phyloP scores from a whole-genome alignment of 2,797 vertebrate genomes.

The Acipenser oxyrinchus region DNA sequence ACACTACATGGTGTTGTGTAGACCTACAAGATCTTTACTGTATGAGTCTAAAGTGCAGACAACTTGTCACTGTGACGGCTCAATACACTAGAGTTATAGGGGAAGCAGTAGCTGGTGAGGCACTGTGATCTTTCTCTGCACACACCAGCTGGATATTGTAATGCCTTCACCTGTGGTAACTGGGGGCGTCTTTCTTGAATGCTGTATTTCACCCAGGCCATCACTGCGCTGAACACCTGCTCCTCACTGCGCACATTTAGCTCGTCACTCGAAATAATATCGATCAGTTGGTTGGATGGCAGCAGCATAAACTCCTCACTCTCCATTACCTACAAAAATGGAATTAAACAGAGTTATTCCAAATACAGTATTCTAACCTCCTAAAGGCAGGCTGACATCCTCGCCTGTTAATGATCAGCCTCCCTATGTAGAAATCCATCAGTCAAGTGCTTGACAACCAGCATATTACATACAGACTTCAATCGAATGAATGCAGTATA shows the following conservation, averaged over 20 bases:
- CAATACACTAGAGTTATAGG: no score
- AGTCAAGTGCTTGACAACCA: no score
- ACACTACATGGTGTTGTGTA: no score
- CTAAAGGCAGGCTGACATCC: no score
- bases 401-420: no score
- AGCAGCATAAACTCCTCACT: conserved; percentile 98
- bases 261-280: conserved; percentile 98
- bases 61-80: no score
- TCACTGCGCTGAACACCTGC: conserved; percentile 95
- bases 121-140: neutral
- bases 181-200: conserved; percentile 93
- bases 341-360: neutral
- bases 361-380: neutral
- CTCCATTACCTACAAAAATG: conserved; percentile 83
- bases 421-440: no score
- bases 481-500: no score
- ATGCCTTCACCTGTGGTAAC: conserved; percentile 77
- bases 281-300: conserved; percentile 94
- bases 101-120: no score
- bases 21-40: no score
- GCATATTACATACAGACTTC: no score
- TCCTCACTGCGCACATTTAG: conserved; percentile 95
- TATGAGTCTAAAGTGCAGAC: no score
- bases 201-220: conserved; percentile 99
- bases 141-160: neutral